phyloP scores from a whole-genome alignment of 2,888 invertebrate species.

The Drosophila histrio region DNA sequence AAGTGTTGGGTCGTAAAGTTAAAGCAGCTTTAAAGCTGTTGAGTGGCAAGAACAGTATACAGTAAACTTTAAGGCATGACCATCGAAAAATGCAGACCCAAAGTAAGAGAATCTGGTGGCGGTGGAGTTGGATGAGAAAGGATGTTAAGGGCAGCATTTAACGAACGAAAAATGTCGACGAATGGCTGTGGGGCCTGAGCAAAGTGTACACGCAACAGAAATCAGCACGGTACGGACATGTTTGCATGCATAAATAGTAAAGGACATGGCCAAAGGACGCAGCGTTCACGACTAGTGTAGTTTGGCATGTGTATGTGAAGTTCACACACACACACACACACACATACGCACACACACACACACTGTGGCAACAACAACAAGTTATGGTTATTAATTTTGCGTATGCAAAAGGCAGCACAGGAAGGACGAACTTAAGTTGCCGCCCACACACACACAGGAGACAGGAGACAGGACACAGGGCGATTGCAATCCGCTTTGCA shows the following conservation, averaged over 20 bases:
- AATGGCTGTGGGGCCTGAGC: constrained; percentile 46
- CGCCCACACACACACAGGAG: constrained; percentile 22
- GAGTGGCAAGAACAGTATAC: constrained; percentile 15
- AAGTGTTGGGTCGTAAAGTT: constrained; percentile 8
- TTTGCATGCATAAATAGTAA: constrained; percentile 78
- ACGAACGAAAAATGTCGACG: constrained; percentile 59
- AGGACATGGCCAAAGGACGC: constrained; percentile 60
- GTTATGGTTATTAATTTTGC: constrained; percentile 80
- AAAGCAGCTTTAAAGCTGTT: constrained; percentile 28
- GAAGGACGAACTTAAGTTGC: constrained; percentile 65
- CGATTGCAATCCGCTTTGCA: constrained; percentile 70
- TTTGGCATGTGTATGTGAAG: constrained; percentile 11
- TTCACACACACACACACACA: constrained; percentile 2
- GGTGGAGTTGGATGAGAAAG: background rate
- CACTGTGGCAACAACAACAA: constrained; percentile 54
- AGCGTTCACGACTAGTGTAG: background rate
- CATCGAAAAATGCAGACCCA: constrained; percentile 1
- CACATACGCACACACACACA: constrained; percentile 16
- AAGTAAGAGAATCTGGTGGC: background rate
- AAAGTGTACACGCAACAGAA: constrained; percentile 68
- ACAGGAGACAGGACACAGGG: constrained; percentile 30
- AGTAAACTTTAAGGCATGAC: constrained; percentile 23
- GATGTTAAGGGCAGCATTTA: constrained; percentile 38
- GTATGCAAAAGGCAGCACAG: constrained; percentile 66
- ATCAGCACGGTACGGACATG: constrained; percentile 72